Evolutionary conservation across 2,113 vertebrate genomes (phyloP).

Genomic region (Geococcyx californianus): DNA sequence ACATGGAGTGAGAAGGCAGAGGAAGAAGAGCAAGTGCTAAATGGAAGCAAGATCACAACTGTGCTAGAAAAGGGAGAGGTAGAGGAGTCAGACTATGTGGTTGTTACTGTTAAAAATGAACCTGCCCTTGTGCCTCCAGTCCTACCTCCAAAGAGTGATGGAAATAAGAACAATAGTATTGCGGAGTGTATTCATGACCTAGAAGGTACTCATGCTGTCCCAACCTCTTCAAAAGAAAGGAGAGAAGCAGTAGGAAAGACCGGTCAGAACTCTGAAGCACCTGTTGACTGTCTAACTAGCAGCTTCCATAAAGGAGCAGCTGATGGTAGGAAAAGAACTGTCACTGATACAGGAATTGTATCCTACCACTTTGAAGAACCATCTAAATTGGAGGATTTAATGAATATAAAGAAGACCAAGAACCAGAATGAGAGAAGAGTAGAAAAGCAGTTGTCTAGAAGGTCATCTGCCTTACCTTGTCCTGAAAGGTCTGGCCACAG

Average conservation of each 20-base stretch:
- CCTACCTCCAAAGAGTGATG: constrained; percentile 41
- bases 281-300: not conserved
- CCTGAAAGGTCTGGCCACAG: constrained; percentile 53
- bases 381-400: not conserved
- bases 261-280: not conserved
- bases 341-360: not conserved
- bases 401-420: not conserved
- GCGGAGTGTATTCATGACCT: not conserved
- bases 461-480: constrained; percentile 59
- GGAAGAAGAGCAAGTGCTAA: constrained; percentile 68
- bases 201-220: not conserved
- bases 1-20: constrained; percentile 41
- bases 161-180: not conserved
- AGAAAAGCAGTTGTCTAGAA: not conserved
- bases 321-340: constrained; percentile 12
- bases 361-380: not conserved
- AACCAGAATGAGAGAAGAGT: not conserved
- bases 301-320: not conserved
- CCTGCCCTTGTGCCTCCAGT: constrained; percentile 76
- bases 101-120: constrained; percentile 79
- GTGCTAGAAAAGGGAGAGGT: constrained; percentile 82
- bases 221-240: constrained; percentile 5
- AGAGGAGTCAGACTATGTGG: constrained; percentile 84
- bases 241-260: not conserved
- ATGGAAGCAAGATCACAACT: constrained; percentile 76